Evolutionary conservation across 2,888 invertebrate genomes (phyloP), one percentile per base, ranked within the genome.

Genomic region (Antitype chi): DNA sequence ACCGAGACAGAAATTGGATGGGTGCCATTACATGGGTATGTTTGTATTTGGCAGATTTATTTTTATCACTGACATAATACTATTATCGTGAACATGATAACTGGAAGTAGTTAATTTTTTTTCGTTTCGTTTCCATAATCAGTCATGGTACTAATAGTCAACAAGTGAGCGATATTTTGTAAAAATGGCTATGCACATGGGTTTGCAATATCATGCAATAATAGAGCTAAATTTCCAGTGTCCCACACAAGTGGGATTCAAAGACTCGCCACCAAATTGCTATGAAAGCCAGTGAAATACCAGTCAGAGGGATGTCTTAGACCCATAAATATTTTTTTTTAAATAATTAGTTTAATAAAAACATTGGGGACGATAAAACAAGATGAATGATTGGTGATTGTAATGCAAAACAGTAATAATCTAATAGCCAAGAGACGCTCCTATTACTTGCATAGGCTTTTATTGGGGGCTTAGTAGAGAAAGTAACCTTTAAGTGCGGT

Each of bases 21-120:
- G 94, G 94, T 94, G 97, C 97, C 94, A 96, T 96, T 87, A 95
- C 96, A 91, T 96, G 97, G 97, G 97, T 97, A 93, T 93, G 91
- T 82, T 81, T 84, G 72, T 74, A 66, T 81, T 82, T 84, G 84
- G 84, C 78, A 79, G 76, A 82, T 82, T 84, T 88, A 89, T 83
- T 86, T 85, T 83, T 85, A 84, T 77, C 82, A 82, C 57, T 78
- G 78, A 82, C 63, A 64, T 81, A 78, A 53, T 32, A 78, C 20
- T 63, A 38, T 81, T 80, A 77, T 62, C 77, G 55, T 80, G 53
- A 43, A 43, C 17, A 38, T 74, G 15, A 9, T 81, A 52, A 8
- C 23, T 11, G 25, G 5, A 79, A 59, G 15, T 28, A 28, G 20
- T 47, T 5, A 7, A 11, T 32, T 17, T 32, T 43, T 60, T 62